Conservation (phyloP, 2,113 vertebrate species). For the Neolamprologus cancellatus region DNA sequence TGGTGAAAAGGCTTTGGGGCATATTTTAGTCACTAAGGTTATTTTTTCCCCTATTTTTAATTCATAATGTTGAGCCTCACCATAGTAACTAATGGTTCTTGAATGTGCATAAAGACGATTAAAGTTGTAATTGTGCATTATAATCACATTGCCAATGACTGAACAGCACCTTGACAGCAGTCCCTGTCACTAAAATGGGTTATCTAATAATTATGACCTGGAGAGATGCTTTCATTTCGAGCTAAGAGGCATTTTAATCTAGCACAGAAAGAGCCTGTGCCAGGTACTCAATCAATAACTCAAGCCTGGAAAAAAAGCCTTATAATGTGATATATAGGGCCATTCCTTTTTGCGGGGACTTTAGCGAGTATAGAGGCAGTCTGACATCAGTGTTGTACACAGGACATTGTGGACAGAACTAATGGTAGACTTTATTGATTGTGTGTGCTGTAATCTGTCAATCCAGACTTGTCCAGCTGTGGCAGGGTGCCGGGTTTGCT, state of each 20-base stretch:
- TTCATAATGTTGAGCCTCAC: not conserved
- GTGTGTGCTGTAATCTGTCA: conserved; percentile 54
- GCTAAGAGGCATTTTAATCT: not conserved
- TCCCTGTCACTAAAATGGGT: not conserved
- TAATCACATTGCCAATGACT: not conserved
- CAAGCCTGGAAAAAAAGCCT: not conserved
- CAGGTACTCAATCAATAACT: conserved; percentile 31
- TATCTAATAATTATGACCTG: not conserved
- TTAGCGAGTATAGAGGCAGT: not conserved
- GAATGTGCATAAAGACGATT: not conserved
- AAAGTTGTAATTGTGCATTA: not conserved
- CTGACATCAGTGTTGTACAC: conserved; percentile 37
- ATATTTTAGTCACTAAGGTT: not conserved
- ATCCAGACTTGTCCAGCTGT: conserved; percentile 32
- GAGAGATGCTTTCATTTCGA: not conserved
- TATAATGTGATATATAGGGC: conserved; percentile 17
- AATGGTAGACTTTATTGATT: conserved; percentile 62
- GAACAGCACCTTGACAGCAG: not conserved
- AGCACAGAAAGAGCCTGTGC: not conserved
- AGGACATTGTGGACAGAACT: conserved; percentile 35
- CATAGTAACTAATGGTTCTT: not conserved
- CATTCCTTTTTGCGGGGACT: conserved; percentile 18
- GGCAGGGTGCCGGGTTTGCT: not conserved
- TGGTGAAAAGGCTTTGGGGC: not conserved
- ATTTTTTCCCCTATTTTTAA: not conserved